Evolutionary conservation across 2,888 invertebrate genomes (phyloP), one percentile per base, ranked within the genome.

Genomic region (Acanthosepion pharaonis): DNA sequence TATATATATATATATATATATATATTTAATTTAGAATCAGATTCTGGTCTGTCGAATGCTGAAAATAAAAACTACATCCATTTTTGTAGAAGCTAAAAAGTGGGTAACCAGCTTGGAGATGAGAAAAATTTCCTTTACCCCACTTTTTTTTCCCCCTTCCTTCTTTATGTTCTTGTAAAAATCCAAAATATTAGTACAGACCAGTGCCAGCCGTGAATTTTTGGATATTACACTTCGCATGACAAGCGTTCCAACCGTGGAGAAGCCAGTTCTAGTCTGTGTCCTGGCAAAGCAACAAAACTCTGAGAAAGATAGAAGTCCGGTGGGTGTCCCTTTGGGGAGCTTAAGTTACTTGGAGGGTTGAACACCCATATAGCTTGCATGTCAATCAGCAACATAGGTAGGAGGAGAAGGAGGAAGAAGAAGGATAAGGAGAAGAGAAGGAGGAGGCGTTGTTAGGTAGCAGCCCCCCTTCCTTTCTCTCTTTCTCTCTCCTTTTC

Each of bases 271-370:
- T 78, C 78, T 78, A 78, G 33, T 78, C 9, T 78, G n/a, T 78
- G 78, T 78, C n/a, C 78, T 78, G 78, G 78, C n/a, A 78, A 78
- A 78, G n/a, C n/a, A 78, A n/a, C n/a, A 78, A 78, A n/a, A n/a
- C 78, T 78, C 3, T n/a, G 78, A 78, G 78, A 33, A 78, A 78
- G 33, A 78, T n/a, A 33, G 9, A n/a, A 78, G 78, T 78, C n/a
- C n/a, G 78, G 78, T 78, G 78, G 78, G 78, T 78, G 78, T 78
- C 78, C 78, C 78, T 78, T 78, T 78, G n/a, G 78, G 78, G 78
- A 78, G 78, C 78, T 78, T 78, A 78, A 78, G 78, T 78, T 78
- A 78, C 78, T 78, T n/a, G 78, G n/a, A 78, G 78, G 78, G 78
- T n/a, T 78, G 78, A 78, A 78, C 78, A 78, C 78, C 78, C 78